Evolutionary conservation across 2,113 vertebrate genomes (phyloP).

Genomic region (Nothoprocta perdicaria): DNA sequence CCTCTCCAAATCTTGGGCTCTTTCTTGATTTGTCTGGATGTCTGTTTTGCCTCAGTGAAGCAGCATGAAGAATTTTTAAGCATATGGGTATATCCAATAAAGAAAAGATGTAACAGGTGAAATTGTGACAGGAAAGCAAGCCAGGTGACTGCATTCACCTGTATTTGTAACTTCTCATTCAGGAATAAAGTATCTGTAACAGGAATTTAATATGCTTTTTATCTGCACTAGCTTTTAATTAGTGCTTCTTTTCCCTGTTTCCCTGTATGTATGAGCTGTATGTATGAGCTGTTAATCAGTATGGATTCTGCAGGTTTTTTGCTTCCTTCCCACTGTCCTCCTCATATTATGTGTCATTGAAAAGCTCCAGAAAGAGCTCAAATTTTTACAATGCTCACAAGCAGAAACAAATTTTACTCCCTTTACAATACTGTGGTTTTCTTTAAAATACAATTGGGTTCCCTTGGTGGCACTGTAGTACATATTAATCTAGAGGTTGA

Average conservation of each 20-base stretch:
- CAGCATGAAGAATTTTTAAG: not conserved
- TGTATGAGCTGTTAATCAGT: not conserved
- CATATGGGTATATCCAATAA: not conserved
- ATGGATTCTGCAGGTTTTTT: not conserved
- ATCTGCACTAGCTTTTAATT: conserved; percentile 24
- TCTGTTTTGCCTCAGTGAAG: not conserved
- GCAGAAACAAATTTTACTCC: not conserved
- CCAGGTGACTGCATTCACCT: not conserved
- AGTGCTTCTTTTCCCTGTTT: not conserved
- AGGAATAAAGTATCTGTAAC: not conserved
- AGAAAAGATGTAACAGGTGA: not conserved
- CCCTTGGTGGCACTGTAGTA: not conserved
- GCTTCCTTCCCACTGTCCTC: not conserved
- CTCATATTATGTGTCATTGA: not conserved
- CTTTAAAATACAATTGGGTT: conserved; percentile 28
- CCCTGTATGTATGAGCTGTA: not conserved
- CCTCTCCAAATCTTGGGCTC: not conserved
- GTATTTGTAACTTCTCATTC: not conserved
- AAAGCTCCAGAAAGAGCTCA: not conserved
- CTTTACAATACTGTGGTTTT: not conserved
- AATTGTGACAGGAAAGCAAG: not conserved
- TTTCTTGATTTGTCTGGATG: not conserved
- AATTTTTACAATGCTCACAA: not conserved
- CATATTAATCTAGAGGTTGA: not conserved
- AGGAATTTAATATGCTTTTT: conserved; percentile 1